Base-by-base conservation (phyloP, 2,888 invertebrate genomes). In the Busseola fusca region DNA sequence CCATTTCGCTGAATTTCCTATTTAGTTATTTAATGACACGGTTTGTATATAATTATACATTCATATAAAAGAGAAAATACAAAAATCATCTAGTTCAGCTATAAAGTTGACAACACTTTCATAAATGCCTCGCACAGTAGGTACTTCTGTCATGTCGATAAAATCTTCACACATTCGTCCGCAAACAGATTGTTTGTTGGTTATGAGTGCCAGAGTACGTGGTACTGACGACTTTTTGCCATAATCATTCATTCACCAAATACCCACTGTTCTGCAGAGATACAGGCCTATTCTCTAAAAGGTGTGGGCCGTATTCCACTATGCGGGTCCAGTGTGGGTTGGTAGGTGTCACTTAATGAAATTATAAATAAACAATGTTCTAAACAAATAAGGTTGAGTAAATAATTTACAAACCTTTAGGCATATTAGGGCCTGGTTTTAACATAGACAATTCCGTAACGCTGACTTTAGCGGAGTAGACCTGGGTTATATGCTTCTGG, bases 361-460 rank as follows among this genome's bases (percentile, higher is more conserved):
- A 40, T 40, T 25, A 40, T 59, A 25, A 25, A n/a, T n/a, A n/a
- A 40, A 60, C 25, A 18, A 18, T 27, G 12, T 7, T 40, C 25
- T 10, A 12, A 25, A 27, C 7, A 63, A 63, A 25, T 63, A 34
- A 45, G 16, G 9, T 37, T n/a, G 14, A n/a, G 3, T 21, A 50
- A 34, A 27, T 18, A 40, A 37, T 6, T n/a, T 21, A 64, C 69
- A 27, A 62, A 82, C 79, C 73, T 37, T 21, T 21, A 16, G 6
- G 3, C 0, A 10, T 6, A 45, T 30, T 40, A 3, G 42, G 16
- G 16, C 9, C 34, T 21, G 54, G 30, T 54, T 79, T 72, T 30
- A 62, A 40, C 21, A 73, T 1, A 9, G 63, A 25, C 18, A 58
- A 1, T 34, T 66, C 59, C 69, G 69, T 45, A 5, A 64, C 42